A percentile compares a stretch with the other conserved stretches of the same genome.
These are phyloP conservation scores for Melanostoma mellinum DNA, from an alignment of 2,888 invertebrate genomes.

Conservation along the genomic window DNA sequence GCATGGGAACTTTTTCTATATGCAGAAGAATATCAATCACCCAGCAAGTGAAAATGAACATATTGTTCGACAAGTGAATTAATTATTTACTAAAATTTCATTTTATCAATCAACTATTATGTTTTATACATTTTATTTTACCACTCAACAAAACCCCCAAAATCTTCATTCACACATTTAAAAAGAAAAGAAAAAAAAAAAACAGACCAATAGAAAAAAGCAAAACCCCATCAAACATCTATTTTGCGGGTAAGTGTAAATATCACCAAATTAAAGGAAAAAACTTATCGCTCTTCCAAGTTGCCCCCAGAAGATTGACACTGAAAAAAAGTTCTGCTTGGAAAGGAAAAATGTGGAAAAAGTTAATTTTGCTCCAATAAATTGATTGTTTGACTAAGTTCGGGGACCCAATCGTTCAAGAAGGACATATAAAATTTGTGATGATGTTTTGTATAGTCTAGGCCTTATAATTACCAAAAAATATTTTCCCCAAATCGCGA, in stretches of 20 bases:
- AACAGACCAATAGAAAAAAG: too few relatives aligned
- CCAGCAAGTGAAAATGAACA: slow-evolving; percentile 57
- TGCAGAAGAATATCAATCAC: slow-evolving; percentile 9
- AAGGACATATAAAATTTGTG: neutral
- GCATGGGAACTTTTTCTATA: slow-evolving; percentile 54
- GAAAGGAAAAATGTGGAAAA: neutral
- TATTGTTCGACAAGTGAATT: slow-evolving; percentile 60
- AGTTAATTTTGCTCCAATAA: slow-evolving; percentile 1
- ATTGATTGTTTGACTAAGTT: slow-evolving; percentile 3
- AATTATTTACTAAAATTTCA: slow-evolving; percentile 32
- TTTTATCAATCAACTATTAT: slow-evolving; percentile 39
- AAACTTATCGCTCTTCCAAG: slow-evolving; percentile 25
- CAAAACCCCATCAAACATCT: slow-evolving; percentile 28
- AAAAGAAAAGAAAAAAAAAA: slow-evolving; percentile 18
- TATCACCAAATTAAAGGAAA: slow-evolving; percentile 31
- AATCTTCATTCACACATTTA: slow-evolving; percentile 23
- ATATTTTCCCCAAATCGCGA: neutral
- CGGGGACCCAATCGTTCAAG: too few relatives aligned
- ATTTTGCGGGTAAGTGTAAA: slow-evolving; percentile 60
- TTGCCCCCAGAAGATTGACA: slow-evolving; percentile 44
- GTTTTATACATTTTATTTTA: slow-evolving; percentile 34
- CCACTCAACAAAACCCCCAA: slow-evolving; percentile 22
- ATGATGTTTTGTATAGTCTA: neutral
- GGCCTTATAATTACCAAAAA: neutral
- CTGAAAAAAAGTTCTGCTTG: slow-evolving; percentile 27